Conservation (phyloP, 2,797 vertebrate species). For the Austrolebias charrua region DNA sequence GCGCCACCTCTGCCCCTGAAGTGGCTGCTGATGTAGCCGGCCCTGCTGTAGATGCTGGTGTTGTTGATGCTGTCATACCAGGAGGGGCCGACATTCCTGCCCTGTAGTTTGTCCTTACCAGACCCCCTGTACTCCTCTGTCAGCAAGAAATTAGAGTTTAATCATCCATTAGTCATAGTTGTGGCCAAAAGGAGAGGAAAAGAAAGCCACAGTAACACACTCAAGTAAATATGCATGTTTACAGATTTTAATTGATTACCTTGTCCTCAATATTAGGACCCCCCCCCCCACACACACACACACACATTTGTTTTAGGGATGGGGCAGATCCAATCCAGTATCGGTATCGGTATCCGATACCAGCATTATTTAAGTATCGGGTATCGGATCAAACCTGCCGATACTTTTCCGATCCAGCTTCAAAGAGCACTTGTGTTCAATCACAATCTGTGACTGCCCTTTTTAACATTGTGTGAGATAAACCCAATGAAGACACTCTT, state of each 20-base stretch:
- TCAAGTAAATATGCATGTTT: conserved; percentile 31
- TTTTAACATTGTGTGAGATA: no score
- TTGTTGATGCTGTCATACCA: conserved; percentile 20
- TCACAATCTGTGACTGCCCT: no score
- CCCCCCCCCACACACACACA: no score
- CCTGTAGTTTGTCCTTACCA: conserved; percentile 26
- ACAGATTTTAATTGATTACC: neutral
- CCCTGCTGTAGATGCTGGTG: conserved; percentile 13
- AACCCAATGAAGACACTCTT: no score
- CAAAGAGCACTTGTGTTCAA: no score
- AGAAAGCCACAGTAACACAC: neutral
- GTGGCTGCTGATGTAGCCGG: conserved; percentile 14
- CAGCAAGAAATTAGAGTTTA: neutral
- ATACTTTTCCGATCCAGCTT: no score
- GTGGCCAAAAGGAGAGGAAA: neutral
- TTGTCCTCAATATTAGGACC: conserved; percentile 8
- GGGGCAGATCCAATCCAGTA: no score
- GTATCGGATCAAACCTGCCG: no score
- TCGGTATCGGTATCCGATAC: no score
- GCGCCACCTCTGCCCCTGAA: conserved; percentile 14
- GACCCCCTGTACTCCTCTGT: conserved; percentile 4
- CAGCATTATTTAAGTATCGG: no score
- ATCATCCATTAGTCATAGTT: conserved; percentile 10
- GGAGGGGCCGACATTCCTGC: conserved; percentile 31
- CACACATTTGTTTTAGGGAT: no score